Base-by-base conservation (phyloP, 1,140 invertebrate species). In the Melitaea cinxia region DNA sequence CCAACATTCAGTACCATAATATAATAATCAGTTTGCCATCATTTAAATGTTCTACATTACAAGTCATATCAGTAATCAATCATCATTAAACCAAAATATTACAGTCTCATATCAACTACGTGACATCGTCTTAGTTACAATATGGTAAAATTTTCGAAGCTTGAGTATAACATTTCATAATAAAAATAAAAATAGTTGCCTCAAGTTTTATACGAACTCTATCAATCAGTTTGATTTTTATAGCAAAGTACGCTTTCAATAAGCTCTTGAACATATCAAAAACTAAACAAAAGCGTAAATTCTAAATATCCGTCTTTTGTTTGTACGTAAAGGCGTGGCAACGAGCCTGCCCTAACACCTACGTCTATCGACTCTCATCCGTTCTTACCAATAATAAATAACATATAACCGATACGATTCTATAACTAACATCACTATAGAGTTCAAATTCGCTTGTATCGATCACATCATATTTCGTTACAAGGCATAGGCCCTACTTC, bases 321-420 rank as follows among this genome's bases (percentile, higher is more conserved):
- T 70, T 70, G 59, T 61, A 66, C 58, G 74, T 74, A 65, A 75
- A 73, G 78, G 82, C 82, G 81, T 80, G 70, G 81, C 78, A 67
- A 54, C 68, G 77, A 80, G 75, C 79, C 81, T 81, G 80, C 80
- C 83, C 81, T 76, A 77, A 87, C 84, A 82, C 83, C 85, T 84
- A 85, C 80, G 14, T 83, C 80, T 88, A 88, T 88, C 89, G 88
- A 90, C 88, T 88, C 87, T 88, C 85, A 88, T 88, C 83, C 84
- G 80, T 88, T 85, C 83, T 84, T 83, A 85, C 82, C 88, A 88
- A 86, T 80, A 87, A 80, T 80, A 90, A 81, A n/a, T 9, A 17
- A 4, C 9, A 23, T 23, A 21, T 69, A 60, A 68, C 12, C 24
- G 15, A 74, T 80, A 73, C 15, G 50, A 73, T 76, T 49, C 24